Percentiles rank a stretch among this genome's conserved stretches.
These are phyloP conservation scores for Calliphora vomitoria DNA, from an alignment of 2,888 invertebrate genomes.

Conservation along the genomic window DNA sequence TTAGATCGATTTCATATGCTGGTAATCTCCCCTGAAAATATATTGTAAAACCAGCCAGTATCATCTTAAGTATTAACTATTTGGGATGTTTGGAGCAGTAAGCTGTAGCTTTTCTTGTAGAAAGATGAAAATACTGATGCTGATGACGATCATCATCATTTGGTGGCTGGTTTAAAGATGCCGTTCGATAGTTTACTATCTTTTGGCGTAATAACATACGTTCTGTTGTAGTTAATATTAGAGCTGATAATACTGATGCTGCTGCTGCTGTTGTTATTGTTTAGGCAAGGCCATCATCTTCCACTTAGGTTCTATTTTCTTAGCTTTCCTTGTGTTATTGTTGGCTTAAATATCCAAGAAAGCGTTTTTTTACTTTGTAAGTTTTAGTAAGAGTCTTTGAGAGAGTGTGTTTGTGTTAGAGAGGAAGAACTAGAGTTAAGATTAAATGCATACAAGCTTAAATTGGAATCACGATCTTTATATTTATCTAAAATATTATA, in stretches of 20 bases:
- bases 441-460: constrained; percentile 78
- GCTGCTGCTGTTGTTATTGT: neutral
- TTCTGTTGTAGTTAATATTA: constrained; percentile 20
- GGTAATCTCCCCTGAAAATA: neutral
- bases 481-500: constrained; percentile 78
- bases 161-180: constrained; percentile 48
- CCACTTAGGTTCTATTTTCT: neutral
- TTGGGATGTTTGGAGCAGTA: constrained; percentile 23
- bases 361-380: neutral
- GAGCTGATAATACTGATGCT: neutral
- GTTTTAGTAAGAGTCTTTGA: neutral
- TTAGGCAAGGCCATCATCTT: constrained; percentile 25
- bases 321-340: neutral
- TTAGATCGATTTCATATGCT: constrained; percentile 76
- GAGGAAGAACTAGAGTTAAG: constrained; percentile 45
- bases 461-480: constrained; percentile 78
- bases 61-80: neutral
- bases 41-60: neutral
- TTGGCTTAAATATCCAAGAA: neutral
- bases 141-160: constrained; percentile 47
- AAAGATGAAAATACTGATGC: constrained; percentile 12
- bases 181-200: constrained; percentile 48
- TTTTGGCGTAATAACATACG: constrained; percentile 37
- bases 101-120: neutral
- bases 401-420: constrained; percentile 29